phyloP scores from a whole-genome alignment of 1,140 invertebrate genomes.

The Hetaerina americana region DNA sequence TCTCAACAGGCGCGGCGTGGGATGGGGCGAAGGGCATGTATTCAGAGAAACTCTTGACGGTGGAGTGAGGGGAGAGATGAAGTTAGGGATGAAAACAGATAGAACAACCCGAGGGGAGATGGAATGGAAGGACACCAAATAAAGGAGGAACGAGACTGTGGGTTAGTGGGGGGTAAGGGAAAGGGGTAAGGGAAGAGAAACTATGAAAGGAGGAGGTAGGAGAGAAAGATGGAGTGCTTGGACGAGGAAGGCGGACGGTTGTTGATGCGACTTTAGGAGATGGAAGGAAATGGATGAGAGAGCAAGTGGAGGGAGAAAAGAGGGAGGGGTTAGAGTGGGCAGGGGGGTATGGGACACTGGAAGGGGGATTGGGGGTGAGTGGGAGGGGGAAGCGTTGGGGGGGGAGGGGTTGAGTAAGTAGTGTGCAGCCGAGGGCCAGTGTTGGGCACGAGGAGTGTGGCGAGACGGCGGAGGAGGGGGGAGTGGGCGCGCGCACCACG shows the following conservation, averaged over 20 bases:
- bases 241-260: neutral
- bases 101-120: no score
- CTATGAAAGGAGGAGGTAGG: neutral
- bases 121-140: no score
- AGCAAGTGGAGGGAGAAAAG: neutral
- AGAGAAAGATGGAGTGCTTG: neutral
- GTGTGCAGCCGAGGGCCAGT: no score
- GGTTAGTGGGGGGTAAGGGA: neutral
- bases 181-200: neutral
- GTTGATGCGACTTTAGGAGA: neutral
- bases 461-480: no score
- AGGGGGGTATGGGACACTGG: no score
- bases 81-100: neutral
- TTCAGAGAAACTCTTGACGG: neutral
- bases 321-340: neutral
- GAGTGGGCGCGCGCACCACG: no score
- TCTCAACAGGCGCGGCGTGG: no score
- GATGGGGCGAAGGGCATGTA: neutral
- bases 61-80: neutral
- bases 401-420: no score
- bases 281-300: neutral
- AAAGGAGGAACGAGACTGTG: neutral
- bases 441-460: no score
- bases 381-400: no score
- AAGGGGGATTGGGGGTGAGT: no score